Conservation (phyloP, 2,113 vertebrate species). For the Eulacestoma nigropectus region DNA sequence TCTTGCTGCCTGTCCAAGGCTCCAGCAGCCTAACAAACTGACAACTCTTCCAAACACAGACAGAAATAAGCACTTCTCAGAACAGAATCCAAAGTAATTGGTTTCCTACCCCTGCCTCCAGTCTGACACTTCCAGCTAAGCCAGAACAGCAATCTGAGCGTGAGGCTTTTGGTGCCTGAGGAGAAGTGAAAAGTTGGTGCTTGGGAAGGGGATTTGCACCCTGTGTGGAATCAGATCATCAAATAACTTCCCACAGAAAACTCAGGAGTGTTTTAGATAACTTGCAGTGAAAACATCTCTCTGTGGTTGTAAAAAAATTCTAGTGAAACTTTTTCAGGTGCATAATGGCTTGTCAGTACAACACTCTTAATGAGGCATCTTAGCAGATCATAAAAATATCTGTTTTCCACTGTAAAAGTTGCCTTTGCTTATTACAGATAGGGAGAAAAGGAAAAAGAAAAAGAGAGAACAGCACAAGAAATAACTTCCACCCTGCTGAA, state of each 20-base stretch:
- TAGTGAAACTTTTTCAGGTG: neutral
- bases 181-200: neutral
- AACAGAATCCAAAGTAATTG: neutral
- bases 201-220: neutral
- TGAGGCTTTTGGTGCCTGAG: neutral
- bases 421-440: neutral
- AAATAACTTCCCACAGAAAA: neutral
- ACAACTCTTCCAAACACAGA: neutral
- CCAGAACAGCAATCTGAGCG: neutral
- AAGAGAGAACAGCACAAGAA: neutral
- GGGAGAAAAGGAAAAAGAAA: too few relatives aligned
- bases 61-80: neutral
- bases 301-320: neutral
- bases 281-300: neutral
- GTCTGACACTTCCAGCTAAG: neutral
- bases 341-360: neutral
- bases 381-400: neutral
- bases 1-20: neutral
- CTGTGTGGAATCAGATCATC: neutral
- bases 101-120: neutral
- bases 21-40: neutral
- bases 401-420: neutral
- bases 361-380: neutral
- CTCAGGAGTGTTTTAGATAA: neutral
- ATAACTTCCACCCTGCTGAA: neutral